Percentiles rank a stretch among this genome's conserved stretches.
phyloP scores from a whole-genome alignment of 1,140 invertebrate species.

The Drosophila sp. region DNA sequence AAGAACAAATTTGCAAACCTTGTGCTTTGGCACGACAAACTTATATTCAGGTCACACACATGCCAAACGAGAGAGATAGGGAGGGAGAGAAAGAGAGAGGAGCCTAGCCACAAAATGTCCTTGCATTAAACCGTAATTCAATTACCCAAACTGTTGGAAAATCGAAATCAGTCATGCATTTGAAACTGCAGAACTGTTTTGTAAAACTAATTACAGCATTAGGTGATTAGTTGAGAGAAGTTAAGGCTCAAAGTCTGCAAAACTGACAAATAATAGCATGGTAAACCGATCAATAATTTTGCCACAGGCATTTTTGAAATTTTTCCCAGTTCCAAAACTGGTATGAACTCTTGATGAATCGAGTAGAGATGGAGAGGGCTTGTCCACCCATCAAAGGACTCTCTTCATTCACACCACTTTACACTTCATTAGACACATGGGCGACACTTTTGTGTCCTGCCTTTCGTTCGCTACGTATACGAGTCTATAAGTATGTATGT shows the following conservation, averaged over 20 bases:
- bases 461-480: conserved; percentile 2
- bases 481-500: no score
- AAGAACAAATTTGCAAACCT: background rate
- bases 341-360: background rate
- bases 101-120: background rate
- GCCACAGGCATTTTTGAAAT: conserved; percentile 30
- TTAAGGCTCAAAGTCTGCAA: background rate
- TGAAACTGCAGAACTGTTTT: conserved; percentile 18
- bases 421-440: conserved; percentile 66
- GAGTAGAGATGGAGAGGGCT: background rate
- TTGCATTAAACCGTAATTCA: conserved; percentile 13
- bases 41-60: conserved; percentile 1
- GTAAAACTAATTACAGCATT: conserved; percentile 32
- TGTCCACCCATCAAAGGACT: conserved; percentile 62
- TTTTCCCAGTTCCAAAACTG: conserved; percentile 7
- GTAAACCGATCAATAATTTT: conserved; percentile 60
- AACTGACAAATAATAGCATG: background rate
- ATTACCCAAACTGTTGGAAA: conserved; percentile 29
- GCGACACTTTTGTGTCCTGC: conserved; percentile 30
- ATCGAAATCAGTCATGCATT: conserved; percentile 7
- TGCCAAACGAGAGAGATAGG: background rate
- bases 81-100: no score
- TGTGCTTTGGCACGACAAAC: background rate
- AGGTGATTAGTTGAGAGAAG: conserved; percentile 9
- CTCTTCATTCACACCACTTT: conserved; percentile 72